These are phyloP conservation scores for Neostethus bicornis DNA, from an alignment of 2,797 vertebrate genomes.

Conservation along the genomic window DNA sequence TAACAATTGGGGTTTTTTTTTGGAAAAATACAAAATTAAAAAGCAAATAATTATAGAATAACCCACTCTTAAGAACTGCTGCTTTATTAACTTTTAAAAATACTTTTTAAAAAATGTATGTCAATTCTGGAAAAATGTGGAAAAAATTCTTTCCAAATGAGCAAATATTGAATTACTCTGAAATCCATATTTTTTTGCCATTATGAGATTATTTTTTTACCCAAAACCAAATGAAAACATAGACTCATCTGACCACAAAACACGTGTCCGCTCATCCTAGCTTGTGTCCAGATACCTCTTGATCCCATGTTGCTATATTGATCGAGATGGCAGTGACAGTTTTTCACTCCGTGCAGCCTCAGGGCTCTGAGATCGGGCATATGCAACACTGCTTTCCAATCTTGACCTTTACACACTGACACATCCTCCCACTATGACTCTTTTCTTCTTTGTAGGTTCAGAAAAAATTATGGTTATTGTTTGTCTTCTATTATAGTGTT, in stretches of 20 bases:
- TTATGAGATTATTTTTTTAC: not conserved
- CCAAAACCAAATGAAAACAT: not conserved
- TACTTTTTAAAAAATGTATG: no score
- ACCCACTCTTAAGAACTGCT: no score
- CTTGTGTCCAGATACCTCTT: not conserved
- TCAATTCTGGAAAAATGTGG: no score
- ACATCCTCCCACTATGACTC: not conserved
- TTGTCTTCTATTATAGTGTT: not conserved
- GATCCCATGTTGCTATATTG: not conserved
- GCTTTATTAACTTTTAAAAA: no score
- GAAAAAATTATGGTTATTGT: not conserved
- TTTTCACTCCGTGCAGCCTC: not conserved
- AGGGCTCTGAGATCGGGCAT: not conserved
- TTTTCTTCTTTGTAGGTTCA: not conserved
- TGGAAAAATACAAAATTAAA: no score
- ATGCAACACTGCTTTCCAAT: no score
- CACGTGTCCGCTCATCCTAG: not conserved
- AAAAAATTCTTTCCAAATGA: no score
- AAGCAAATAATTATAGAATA: no score
- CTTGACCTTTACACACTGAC: not conserved
- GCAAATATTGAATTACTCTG: no score
- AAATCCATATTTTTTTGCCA: no score
- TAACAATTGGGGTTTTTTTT: no score
- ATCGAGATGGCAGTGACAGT: not conserved
- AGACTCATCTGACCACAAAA: not conserved